Evolutionary conservation across 37 sponge, comb jelly and placozoan species (phyloP), one percentile per base, ranked within the genome.

Genomic region (Chondrosia reniformis): DNA sequence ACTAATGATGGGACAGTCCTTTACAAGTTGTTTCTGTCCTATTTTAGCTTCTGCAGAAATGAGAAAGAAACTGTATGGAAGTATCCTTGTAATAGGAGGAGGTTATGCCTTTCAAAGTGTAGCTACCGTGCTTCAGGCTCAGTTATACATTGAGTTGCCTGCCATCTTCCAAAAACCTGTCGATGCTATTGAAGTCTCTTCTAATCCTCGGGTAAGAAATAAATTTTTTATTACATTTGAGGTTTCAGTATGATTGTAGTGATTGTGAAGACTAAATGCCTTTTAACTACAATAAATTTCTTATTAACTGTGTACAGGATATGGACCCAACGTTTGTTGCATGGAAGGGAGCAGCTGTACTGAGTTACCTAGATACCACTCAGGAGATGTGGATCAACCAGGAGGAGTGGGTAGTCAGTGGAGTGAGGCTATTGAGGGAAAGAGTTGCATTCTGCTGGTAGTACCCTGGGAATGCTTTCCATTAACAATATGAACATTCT

Each of bases 301-400:
- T 31, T 28, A 61, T 28, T 21, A 27, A 61, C 33, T 61, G 12
- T 62, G 22, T 8, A 17, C 49, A 90, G 91, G 91, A 90, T 63
- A 57, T 90, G 77, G 94, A 96, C 56, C 77, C 93, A 0, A 42
- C 81, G 32, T 31, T 84, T 33, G 83, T 96, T 42, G 80, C 77
- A 0, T 96, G 96, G 96, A 86, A 78, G 42, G 96, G 96, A 32
- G 96, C 85, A 12, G 94, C 85, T 25, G 86, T 96, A 6, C 77
- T 96, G 56, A 81, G 81, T 37, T 89, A 79, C 55, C 61, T 96
- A 76, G 96, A 96, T 84, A 89, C 86, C 4, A 69, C 84, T n/a
- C 87, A 85, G 42, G 96, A 96, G 74, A 81, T 96, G 62, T 92
- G 96, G 96, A 92, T 96, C 27, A 69, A 83, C 58, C 64, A 64